Conservation (phyloP, 2,888 invertebrate genomes). For the Gastracanthus pulcherrimus region DNA sequence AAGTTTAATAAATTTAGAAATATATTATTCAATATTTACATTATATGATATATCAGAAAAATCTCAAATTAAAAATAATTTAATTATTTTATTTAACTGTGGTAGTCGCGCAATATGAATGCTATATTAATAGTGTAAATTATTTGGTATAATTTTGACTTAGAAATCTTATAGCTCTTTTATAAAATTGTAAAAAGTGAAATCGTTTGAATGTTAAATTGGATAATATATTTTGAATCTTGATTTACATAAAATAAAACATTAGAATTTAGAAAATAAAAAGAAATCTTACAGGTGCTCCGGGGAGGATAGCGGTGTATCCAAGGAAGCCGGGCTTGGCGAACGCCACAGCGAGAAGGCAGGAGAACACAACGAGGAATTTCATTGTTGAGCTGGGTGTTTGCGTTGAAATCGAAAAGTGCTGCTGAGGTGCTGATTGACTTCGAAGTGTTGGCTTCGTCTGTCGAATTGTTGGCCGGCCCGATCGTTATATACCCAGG, state of each 20-base stretch:
- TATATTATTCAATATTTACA: too few relatives aligned
- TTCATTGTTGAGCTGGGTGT: conserved; percentile 50
- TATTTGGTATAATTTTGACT: too few relatives aligned
- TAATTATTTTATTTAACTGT: too few relatives aligned
- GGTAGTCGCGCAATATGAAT: too few relatives aligned
- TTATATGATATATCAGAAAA: too few relatives aligned
- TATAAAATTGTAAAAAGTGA: not conserved
- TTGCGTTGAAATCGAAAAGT: not conserved
- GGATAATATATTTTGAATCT: too few relatives aligned
- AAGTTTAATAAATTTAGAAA: too few relatives aligned
- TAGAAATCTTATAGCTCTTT: too few relatives aligned
- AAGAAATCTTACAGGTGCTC: conserved; percentile 49
- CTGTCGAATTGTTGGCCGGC: conserved; percentile 35
- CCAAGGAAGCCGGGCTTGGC: conserved; percentile 60
- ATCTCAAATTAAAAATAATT: too few relatives aligned
- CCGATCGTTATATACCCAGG: conserved; percentile 32
- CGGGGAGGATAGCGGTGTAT: conserved; percentile 32
- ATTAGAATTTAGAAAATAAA: not conserved
- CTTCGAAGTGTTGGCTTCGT: conserved; percentile 25
- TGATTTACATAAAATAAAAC: not conserved
- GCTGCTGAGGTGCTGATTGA: not conserved
- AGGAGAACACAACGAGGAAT: conserved; percentile 56
- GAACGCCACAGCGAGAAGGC: conserved; percentile 55
- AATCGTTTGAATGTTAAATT: not conserved
- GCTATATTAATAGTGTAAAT: too few relatives aligned